A percentile compares a stretch with the other conserved stretches of the same genome.
These are phyloP conservation scores for Rhagologus leucostigma DNA, from an alignment of 2,113 vertebrate genomes.

Conservation along the genomic window DNA sequence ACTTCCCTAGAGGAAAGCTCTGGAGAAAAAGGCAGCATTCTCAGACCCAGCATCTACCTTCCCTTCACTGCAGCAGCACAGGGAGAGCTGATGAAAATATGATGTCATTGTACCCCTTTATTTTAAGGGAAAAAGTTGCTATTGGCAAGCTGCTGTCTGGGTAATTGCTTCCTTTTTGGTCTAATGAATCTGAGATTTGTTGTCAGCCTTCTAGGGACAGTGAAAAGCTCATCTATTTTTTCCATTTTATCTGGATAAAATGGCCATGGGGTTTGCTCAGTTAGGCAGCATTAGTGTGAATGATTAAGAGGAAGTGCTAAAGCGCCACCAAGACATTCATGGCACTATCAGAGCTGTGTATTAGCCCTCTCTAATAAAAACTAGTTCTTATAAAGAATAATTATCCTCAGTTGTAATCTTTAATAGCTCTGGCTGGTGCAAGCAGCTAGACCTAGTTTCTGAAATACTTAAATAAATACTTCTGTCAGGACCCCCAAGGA, in stretches of 20 bases:
- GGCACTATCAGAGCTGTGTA: not conserved
- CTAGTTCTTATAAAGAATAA: not conserved
- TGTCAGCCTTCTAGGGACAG: slow-evolving; percentile 39
- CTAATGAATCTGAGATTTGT: slow-evolving; percentile 41
- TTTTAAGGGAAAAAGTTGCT: slow-evolving; percentile 17
- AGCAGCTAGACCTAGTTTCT: not conserved
- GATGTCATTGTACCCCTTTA: not conserved
- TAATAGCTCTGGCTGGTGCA: not conserved
- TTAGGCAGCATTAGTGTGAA: slow-evolving; percentile 2
- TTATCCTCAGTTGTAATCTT: not conserved
- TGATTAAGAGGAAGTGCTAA: not conserved
- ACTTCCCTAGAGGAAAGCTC: not conserved
- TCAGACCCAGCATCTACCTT: not conserved
- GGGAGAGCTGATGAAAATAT: not conserved
- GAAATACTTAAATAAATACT: not conserved
- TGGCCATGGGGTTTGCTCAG: slow-evolving; percentile 37
- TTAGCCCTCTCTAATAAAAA: not conserved
- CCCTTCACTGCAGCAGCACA: not conserved
- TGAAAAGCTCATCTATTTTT: slow-evolving; percentile 40
- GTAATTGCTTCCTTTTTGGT: slow-evolving; percentile 45
- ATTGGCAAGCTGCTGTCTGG: slow-evolving; percentile 13
- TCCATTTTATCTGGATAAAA: slow-evolving; percentile 28
- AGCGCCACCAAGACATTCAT: not conserved
- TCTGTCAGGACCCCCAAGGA: not conserved
- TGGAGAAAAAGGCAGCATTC: not conserved